Evolutionary conservation across 2,797 vertebrate genomes (phyloP), one percentile per base, ranked within the genome.

Genomic region (Ctenopoma multispine): DNA sequence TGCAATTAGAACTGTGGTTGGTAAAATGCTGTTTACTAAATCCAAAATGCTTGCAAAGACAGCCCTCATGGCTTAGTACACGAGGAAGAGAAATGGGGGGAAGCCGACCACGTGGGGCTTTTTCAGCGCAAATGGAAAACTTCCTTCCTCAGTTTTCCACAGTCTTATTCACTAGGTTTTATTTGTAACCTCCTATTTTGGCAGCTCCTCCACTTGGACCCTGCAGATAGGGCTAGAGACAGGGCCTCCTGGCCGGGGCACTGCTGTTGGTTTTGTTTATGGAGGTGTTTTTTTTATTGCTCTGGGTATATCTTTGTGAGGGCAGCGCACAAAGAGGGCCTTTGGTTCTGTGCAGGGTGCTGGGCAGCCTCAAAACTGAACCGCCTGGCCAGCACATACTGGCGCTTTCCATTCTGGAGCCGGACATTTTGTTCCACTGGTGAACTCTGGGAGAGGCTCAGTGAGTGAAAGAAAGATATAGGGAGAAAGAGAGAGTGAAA

Each of bases 381-480:
- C 67, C 34, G 74, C 72, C 72, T 68, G 78, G 84, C 86, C 80
- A 88, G 92, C 73, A 91, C 82, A 63, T 86, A 79, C 88, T 92
- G 86, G 86, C 27, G 72, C 87, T 90, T 91, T 92, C 91, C 86
- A 86, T 76, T 79, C 44, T 36, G 67, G 86, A 92, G 91, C 83
- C 83, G 92, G 93, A 95, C 94, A 94, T 93, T 94, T 93, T 95
- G 95, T 96, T 95, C 95, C 90, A 88, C 90, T 90, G 90, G 83
- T 91, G 90, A 92, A 90, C 91, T 85, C 83, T 74, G 72, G 48
- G 79, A 80, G 82, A 79, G 65, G 53, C 66, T 20, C 63, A 72
- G 75, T 21, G 18, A 83, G 53, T 44, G 59, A 73, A 46, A 79
- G 54, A 44, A 59, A 66, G 66, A 74, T n/a, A 18, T 7, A 18